Evolutionary conservation across 2,888 invertebrate genomes (phyloP).

Genomic region (Eupithecia exiguata): DNA sequence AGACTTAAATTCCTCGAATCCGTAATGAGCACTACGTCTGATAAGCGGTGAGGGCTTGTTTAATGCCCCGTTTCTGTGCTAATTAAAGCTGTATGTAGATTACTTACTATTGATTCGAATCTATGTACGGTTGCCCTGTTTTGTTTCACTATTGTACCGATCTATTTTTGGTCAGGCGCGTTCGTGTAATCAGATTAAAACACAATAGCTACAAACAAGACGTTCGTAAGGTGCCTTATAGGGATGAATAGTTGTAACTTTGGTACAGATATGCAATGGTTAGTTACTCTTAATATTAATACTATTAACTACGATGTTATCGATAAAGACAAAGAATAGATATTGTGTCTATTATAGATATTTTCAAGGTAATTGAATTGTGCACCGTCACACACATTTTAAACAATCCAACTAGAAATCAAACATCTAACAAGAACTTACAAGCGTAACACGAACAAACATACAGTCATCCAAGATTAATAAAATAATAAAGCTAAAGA

Average conservation of each 20-base stretch:
- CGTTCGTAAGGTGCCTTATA: background rate
- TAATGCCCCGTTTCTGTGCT: conserved; percentile 38
- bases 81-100: conserved; percentile 41
- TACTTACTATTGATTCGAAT: conserved; percentile 37
- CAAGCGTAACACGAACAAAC: conserved; percentile 14
- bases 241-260: background rate
- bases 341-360: background rate
- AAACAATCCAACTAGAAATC: conserved; percentile 14
- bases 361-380: background rate
- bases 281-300: too few relatives aligned
- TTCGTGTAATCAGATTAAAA: conserved; percentile 5
- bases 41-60: conserved; percentile 41
- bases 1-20: conserved; percentile 31
- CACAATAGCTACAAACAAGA: conserved; percentile 9
- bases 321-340: background rate
- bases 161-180: conserved; percentile 7
- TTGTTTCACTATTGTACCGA: conserved; percentile 11
- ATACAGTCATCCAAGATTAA: conserved; percentile 22
- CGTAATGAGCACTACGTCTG: conserved; percentile 42
- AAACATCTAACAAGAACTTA: conserved; percentile 5
- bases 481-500: conserved; percentile 36
- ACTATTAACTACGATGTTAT: background rate
- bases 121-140: conserved; percentile 15
- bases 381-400: background rate
- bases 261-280: background rate